Base-by-base conservation (phyloP, 2,888 invertebrate genomes). In the Steromphala cineraria region DNA sequence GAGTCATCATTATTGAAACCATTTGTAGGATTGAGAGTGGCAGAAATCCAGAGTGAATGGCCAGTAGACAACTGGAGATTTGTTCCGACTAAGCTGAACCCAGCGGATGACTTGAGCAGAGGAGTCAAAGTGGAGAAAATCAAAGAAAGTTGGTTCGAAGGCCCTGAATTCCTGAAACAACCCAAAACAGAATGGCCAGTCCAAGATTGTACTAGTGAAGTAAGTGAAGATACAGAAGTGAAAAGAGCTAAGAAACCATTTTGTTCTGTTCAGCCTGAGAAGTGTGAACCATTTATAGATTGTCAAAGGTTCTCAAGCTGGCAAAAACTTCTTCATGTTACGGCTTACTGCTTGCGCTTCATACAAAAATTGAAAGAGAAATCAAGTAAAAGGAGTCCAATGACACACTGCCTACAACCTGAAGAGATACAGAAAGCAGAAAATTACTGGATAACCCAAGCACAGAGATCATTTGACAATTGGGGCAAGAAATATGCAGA, bases 91-190 rank as follows among this genome's bases (percentile, higher is more conserved):
- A 19, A n/a, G 1, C 28, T 40, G 15, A 81, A 81, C 52, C 81
- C 78, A n/a, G 81, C 81, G 2, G 81, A 81, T 21, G 75, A 55
- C 55, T 62, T 81, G 7, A 81, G 78, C 36, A 74, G 81, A 74
- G 81, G 81, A 31, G n/a, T 80, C 2, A 75, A 40, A n/a, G 76
- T 67, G 4, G 46, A 52, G 19, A 36, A 77, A n/a, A 76, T 80
- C 76, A 36, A 53, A 1, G 53, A 53, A 17, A 76, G 67, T 46
- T 77, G 80, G 80, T 62, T 76, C 19, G n/a, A 46, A 28, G 80
- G 80, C 24, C 80, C 77, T 13, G 53, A 5, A 46, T 80, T 80
- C 21, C 80, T 80, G 13, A 24, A 19, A 31, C 24, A 67, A 31
- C 53, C 46, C 13, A 55, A 53, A 56, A 53, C 28, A n/a, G 21